A percentile compares a stretch with the other conserved stretches of the same genome.
These are phyloP conservation scores for Squalus acanthias DNA, from an alignment of 2,797 vertebrate species.

Conservation along the genomic window DNA sequence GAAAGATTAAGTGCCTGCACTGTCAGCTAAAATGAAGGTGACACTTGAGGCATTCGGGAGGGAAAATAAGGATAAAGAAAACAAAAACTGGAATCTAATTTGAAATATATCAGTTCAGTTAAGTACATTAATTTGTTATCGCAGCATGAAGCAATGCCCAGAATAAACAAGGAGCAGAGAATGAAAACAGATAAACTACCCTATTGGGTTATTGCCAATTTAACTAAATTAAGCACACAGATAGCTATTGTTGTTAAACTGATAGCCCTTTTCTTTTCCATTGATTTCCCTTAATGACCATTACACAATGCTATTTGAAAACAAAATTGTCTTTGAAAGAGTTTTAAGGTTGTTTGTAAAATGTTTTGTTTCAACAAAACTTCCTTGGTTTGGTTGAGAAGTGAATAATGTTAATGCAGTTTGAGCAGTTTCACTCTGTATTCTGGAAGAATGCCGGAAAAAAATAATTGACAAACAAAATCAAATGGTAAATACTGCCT, in stretches of 20 bases:
- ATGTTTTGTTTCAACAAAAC: background rate
- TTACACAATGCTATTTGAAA: background rate
- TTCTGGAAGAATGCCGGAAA: background rate
- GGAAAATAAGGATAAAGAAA: background rate
- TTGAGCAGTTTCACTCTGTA: background rate
- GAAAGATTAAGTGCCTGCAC: background rate
- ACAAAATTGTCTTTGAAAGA: background rate
- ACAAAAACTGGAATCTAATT: constrained; percentile 1
- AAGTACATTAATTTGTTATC: constrained; percentile 16
- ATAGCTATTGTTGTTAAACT: constrained; percentile 6
- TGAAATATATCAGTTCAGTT: constrained; percentile 25
- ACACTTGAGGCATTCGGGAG: background rate
- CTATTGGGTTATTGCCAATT: background rate
- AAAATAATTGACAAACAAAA: background rate
- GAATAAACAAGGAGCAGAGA: constrained; percentile 7
- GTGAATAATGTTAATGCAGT: background rate
- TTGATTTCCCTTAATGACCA: constrained; percentile 15
- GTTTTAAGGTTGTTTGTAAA: background rate
- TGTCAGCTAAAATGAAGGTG: constrained; percentile 8
- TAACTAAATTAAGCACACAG: constrained; percentile 13
- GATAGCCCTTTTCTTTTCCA: constrained; percentile 3
- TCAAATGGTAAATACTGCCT: background rate
- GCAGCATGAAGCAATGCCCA: background rate
- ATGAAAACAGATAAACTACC: constrained; percentile 1
- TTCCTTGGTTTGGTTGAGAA: background rate